Percentiles rank a stretch among this genome's conserved stretches.
Conservation (phyloP, 1,140 invertebrate genomes). For the Bombus cullumanus region DNA sequence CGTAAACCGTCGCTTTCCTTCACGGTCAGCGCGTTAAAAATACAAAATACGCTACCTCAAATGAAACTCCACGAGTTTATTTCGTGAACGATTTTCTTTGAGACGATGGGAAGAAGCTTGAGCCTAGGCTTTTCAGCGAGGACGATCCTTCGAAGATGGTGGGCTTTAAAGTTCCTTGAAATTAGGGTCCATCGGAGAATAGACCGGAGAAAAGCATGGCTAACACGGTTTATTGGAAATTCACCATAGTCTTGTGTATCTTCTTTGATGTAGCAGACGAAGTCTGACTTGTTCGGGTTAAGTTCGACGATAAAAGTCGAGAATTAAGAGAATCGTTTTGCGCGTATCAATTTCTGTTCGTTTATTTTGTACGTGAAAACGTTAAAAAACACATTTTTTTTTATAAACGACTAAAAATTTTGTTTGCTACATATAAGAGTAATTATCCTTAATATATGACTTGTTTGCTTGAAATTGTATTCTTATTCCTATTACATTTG, state of each 20-base stretch:
- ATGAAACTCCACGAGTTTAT: constrained; percentile 24
- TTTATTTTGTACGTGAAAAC: too few relatives aligned
- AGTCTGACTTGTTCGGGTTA: neutral
- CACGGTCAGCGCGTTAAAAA: constrained; percentile 29
- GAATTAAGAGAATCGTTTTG: neutral
- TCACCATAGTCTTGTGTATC: neutral
- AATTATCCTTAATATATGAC: too few relatives aligned
- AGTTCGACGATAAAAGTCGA: neutral
- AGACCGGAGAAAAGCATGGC: neutral
- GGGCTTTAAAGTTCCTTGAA: constrained; percentile 4
- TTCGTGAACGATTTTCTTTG: neutral
- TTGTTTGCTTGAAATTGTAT: too few relatives aligned
- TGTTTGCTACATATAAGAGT: too few relatives aligned
- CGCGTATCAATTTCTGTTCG: too few relatives aligned
- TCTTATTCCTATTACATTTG: too few relatives aligned
- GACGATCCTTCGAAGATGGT: neutral
- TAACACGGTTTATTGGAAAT: constrained; percentile 7
- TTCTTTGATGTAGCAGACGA: neutral
- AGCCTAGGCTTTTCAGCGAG: neutral
- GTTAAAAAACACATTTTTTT: too few relatives aligned
- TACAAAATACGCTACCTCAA: constrained; percentile 7
- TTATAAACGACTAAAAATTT: too few relatives aligned
- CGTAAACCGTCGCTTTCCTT: constrained; percentile 18
- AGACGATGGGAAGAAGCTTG: neutral
- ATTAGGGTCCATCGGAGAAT: neutral